These are phyloP conservation scores for Alethe diademata DNA, from an alignment of 2,113 vertebrate genomes.

Conservation along the genomic window DNA sequence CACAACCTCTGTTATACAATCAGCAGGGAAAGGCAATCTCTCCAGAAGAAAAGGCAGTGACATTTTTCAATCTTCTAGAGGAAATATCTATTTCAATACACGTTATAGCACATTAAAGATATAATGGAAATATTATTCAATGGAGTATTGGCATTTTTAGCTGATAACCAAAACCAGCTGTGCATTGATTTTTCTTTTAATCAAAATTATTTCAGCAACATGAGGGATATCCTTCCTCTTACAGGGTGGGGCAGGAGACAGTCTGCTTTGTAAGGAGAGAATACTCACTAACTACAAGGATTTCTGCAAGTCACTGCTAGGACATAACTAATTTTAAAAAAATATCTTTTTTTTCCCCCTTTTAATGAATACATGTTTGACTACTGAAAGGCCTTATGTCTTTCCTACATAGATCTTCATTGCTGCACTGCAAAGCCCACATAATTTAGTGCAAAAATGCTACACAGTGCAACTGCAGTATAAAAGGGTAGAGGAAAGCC, in stretches of 20 bases:
- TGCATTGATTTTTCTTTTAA: not conserved
- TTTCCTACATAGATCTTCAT: not conserved
- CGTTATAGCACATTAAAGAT: not conserved
- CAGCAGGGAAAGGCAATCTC: not conserved
- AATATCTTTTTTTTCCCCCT: fast-evolving
- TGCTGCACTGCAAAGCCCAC: not conserved
- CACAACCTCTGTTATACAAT: not conserved
- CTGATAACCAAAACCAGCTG: not conserved
- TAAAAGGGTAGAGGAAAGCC: not conserved
- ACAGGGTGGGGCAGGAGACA: not conserved
- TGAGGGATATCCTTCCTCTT: not conserved
- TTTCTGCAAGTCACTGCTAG: not conserved
- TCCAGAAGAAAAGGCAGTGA: not conserved
- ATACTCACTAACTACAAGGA: not conserved
- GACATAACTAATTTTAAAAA: not conserved
- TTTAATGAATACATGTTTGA: not conserved
- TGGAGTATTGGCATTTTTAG: not conserved
- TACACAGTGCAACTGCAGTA: not conserved
- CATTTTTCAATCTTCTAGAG: not conserved
- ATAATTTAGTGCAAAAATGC: not conserved
- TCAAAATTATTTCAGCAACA: not conserved
- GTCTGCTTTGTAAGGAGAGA: not conserved
- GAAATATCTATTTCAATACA: not conserved
- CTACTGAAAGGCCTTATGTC: not conserved
- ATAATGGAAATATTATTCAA: not conserved